Evolutionary conservation across 1,140 invertebrate genomes (phyloP), one percentile per base, ranked within the genome.

Genomic region (Episyrphus balteatus): DNA sequence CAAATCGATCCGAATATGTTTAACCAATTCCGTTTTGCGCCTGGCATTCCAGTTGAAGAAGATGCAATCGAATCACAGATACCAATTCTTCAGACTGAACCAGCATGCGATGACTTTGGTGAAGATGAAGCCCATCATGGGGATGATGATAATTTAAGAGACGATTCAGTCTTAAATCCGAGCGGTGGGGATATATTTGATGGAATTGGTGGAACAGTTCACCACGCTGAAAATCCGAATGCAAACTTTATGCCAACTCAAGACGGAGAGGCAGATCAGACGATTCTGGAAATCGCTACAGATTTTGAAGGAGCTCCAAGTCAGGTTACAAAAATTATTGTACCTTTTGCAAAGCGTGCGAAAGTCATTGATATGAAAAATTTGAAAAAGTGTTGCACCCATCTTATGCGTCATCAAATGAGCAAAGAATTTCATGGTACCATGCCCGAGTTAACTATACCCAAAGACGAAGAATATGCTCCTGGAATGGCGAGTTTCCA

Each of bases 291-390:
- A 47, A 68, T 68, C 37, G 55, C 61, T 18, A 59, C 57, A 5
- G 61, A 62, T 26, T 68, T 58, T 43, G 60, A 62, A 10, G 65
- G 65, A 2, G 66, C 66, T 3, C 66, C 66, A 0, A 51, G 51
- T 14, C 58, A 66, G 51, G 75, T 82, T 17, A 69, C 72, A 19
- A 78, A 79, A 64, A 73, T 78, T 44, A 68, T 76, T 50, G 78
- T 87, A 39, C 71, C 73, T 9, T 87, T 84, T 63, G 81, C 83
- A 2, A 75, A 77, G 51, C 74, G 75, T 47, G 83, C 84, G 0
- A 88, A 88, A 57, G 82, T 80, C 42, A 75, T 88, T 41, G 81
- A 88, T 59, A 84, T 88, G 71, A 79, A 78, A 52, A 77, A 77
- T 57, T 57, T 88, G 10, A 88, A 88, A 61, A 61, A 51, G 57